These are phyloP conservation scores for Coenonympha arcania DNA, from an alignment of 2,888 invertebrate genomes.

Conservation along the genomic window DNA sequence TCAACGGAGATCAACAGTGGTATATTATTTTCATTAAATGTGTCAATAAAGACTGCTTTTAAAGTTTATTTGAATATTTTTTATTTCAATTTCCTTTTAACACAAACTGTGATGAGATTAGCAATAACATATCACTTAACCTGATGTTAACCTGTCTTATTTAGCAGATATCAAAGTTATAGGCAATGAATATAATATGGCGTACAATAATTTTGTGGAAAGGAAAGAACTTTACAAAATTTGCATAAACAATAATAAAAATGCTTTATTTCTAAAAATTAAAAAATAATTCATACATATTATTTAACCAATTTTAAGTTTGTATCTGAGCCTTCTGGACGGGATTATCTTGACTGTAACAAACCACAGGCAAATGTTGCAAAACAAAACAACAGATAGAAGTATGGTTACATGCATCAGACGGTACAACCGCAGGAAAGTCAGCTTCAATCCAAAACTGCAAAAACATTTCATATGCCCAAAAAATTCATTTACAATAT, in stretches of 20 bases:
- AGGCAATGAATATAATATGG: no score
- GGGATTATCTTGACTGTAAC: conserved; percentile 55
- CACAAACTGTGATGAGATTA: no score
- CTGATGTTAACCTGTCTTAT: no score
- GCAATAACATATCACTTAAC: no score
- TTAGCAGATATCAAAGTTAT: no score
- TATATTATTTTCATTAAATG: conserved; percentile 28
- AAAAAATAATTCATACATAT: background rate
- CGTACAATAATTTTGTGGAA: background rate
- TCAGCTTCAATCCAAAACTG: conserved; percentile 57
- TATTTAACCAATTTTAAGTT: conserved; percentile 46
- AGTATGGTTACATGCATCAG: conserved; percentile 65
- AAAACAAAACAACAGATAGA: conserved; percentile 59
- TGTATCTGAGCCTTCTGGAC: conserved; percentile 50
- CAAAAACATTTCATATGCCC: conserved; percentile 32
- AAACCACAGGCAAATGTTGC: conserved; percentile 63
- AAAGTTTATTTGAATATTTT: conserved; percentile 20
- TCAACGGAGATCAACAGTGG: conserved; percentile 22
- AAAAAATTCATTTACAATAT: background rate
- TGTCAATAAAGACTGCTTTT: conserved; percentile 64
- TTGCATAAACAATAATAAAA: background rate
- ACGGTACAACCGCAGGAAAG: conserved; percentile 58
- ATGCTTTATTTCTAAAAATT: background rate
- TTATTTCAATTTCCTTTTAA: background rate
- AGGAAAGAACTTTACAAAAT: background rate